phyloP scores from a whole-genome alignment of 2,888 invertebrate genomes.

The Pimpla rufipes region DNA sequence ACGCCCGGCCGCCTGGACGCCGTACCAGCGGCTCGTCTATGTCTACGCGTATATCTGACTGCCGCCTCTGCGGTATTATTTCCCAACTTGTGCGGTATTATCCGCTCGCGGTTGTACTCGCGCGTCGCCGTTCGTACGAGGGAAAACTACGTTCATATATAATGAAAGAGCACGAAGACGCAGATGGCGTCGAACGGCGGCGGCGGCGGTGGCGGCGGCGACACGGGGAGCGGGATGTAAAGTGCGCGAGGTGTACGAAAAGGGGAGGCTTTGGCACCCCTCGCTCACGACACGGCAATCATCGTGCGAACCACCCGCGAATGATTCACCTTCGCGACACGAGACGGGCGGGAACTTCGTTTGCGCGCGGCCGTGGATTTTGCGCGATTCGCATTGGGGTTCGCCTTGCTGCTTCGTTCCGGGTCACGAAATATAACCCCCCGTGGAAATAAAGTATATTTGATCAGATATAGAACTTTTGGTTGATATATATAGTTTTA shows the following conservation, averaged over 20 bases:
- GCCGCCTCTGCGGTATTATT: constrained; percentile 17
- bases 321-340: constrained; percentile 12
- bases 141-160: constrained; percentile 20
- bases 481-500: no score
- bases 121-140: background rate
- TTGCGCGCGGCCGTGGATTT: no score
- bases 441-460: no score
- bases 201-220: background rate
- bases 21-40: background rate
- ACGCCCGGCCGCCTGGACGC: constrained; percentile 49
- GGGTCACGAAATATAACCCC: no score
- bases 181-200: no score
- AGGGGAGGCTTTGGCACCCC: constrained; percentile 6
- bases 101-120: background rate
- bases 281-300: constrained; percentile 21
- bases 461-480: no score
- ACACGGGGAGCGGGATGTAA: background rate
- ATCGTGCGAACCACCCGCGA: constrained; percentile 12
- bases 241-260: constrained; percentile 6
- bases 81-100: constrained; percentile 4
- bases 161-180: constrained; percentile 10
- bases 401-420: no score
- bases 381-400: no score
- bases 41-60: constrained; percentile 20
- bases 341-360: background rate